phyloP scores from a whole-genome alignment of 2,113 vertebrate species.

The Triplophysa rosa region DNA sequence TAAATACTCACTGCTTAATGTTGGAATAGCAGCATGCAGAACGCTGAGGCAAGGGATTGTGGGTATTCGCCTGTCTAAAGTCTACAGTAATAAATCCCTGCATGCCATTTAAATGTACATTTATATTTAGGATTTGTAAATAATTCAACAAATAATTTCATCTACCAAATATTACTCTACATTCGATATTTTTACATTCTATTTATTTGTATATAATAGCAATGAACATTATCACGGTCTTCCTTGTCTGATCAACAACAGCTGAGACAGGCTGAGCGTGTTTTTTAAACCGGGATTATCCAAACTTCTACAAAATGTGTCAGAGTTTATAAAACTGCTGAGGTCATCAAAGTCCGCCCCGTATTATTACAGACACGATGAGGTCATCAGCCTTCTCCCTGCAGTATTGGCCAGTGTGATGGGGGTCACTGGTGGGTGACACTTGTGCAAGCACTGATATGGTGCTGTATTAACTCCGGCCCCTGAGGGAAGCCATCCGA shows the following conservation, averaged over 20 bases:
- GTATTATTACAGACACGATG: conserved; percentile 39
- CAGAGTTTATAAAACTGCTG: conserved; percentile 21
- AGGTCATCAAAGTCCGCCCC: conserved; percentile 11
- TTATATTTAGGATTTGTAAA: not conserved
- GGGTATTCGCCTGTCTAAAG: conserved; percentile 14
- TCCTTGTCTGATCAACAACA: conserved; percentile 23
- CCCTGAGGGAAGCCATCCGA: conserved; percentile 42
- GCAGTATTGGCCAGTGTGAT: conserved; percentile 35
- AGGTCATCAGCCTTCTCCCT: conserved; percentile 43
- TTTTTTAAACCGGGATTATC: conserved; percentile 32
- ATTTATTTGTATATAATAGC: not conserved
- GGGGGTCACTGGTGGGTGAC: conserved; percentile 38
- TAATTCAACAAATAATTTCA: no score
- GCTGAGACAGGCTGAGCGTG: conserved; percentile 10
- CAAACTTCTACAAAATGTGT: conserved; percentile 11
- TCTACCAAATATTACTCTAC: no score
- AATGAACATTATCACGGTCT: not conserved
- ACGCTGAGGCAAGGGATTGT: conserved; percentile 25
- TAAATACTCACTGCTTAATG: conserved; percentile 14
- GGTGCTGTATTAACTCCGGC: conserved; percentile 44
- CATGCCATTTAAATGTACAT: not conserved
- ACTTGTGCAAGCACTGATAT: conserved; percentile 35
- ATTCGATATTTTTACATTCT: not conserved
- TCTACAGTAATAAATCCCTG: conserved; percentile 15
- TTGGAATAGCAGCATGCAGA: conserved; percentile 14